Percentiles rank a stretch among this genome's conserved stretches.
Evolutionary conservation across 2,888 invertebrate genomes (phyloP).

Genomic region (Halictus quadricinctus): DNA sequence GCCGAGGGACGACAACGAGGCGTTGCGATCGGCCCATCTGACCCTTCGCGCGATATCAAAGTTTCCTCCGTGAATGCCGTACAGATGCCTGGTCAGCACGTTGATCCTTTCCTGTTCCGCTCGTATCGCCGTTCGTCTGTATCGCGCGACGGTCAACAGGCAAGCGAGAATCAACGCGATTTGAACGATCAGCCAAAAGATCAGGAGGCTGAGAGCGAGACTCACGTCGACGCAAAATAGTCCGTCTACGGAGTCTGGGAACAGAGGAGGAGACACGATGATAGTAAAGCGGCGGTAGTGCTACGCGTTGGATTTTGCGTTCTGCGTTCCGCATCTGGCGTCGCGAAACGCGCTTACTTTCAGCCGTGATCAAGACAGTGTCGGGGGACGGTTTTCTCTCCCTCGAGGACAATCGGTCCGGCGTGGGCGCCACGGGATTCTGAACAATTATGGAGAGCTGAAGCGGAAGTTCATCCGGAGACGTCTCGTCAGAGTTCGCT

Average conservation of each 20-base stretch:
- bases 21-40: constrained; percentile 78
- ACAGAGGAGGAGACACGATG: constrained; percentile 10
- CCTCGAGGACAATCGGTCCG: constrained; percentile 87
- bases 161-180: constrained; percentile 84
- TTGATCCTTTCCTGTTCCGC: constrained; percentile 79
- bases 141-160: constrained; percentile 84
- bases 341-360: constrained; percentile 80
- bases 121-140: constrained; percentile 77
- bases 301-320: neutral
- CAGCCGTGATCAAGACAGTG: constrained; percentile 84
- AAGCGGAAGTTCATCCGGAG: constrained; percentile 83
- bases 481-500: constrained; percentile 65
- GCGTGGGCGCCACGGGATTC: constrained; percentile 83
- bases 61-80: constrained; percentile 79
- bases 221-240: constrained; percentile 86
- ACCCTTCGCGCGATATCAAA: constrained; percentile 78
- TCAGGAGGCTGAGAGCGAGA: constrained; percentile 86
- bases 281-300: neutral
- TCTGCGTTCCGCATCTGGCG: neutral
- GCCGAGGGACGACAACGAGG: constrained; percentile 68
- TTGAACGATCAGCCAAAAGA: constrained; percentile 86
- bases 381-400: constrained; percentile 81
- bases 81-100: constrained; percentile 77
- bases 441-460: constrained; percentile 85
- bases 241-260: constrained; percentile 70